phyloP scores from a whole-genome alignment of 1,140 invertebrate genomes.

The Pseudomyrmex gracilis region DNA sequence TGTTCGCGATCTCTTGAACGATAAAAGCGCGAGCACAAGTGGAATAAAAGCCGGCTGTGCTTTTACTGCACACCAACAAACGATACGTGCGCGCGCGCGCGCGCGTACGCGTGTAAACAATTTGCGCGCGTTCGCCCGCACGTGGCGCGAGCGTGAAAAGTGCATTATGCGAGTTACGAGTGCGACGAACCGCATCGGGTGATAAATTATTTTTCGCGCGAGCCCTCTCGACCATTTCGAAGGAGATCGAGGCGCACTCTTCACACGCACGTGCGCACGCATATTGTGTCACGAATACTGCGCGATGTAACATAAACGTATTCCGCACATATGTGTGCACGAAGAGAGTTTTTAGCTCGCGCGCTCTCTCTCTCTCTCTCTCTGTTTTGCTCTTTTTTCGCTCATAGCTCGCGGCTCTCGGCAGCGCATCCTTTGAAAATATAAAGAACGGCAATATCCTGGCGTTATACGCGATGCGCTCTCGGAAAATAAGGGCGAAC shows the following conservation, averaged over 20 bases:
- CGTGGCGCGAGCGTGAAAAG: slow-evolving; percentile 34
- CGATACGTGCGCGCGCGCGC: slow-evolving; percentile 38
- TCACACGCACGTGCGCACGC: slow-evolving; percentile 26
- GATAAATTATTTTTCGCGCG: slow-evolving; percentile 58
- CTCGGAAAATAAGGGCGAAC: slow-evolving; percentile 69
- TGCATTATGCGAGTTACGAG: slow-evolving; percentile 53
- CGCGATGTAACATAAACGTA: slow-evolving; percentile 30
- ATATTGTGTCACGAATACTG: slow-evolving; percentile 2
- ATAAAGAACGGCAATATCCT: slow-evolving; percentile 73
- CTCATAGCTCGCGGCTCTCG: slow-evolving; percentile 35
- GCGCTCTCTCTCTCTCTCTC: too few relatives aligned
- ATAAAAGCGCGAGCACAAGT: background rate
- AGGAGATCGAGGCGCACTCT: background rate
- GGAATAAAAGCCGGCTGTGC: slow-evolving; percentile 20
- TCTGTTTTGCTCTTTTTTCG: slow-evolving; percentile 18
- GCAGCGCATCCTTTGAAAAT: slow-evolving; percentile 67
- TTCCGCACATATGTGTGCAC: background rate
- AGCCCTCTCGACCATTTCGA: background rate
- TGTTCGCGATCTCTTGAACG: background rate
- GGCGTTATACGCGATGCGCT: slow-evolving; percentile 29
- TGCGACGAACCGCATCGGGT: slow-evolving; percentile 28
- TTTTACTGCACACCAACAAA: slow-evolving; percentile 27
- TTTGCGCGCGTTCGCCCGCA: slow-evolving; percentile 49
- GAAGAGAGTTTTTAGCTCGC: background rate
- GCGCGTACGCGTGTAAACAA: slow-evolving; percentile 59